phyloP scores from a whole-genome alignment of 2,797 vertebrate species.

The Enteromius argenteus region DNA sequence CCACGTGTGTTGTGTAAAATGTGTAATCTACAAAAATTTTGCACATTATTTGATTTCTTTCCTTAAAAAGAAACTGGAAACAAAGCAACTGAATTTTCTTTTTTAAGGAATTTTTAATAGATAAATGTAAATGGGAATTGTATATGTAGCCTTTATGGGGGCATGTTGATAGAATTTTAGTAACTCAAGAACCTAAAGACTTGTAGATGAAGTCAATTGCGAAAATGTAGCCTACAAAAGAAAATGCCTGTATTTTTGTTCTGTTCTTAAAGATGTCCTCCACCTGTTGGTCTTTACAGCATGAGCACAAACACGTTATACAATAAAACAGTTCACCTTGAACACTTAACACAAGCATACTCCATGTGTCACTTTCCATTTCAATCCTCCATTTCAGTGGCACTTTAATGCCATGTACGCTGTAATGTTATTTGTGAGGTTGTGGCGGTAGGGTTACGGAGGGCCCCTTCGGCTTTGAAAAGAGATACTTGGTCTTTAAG shows the following conservation, averaged over 20 bases:
- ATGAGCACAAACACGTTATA: neutral
- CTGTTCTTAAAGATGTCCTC: neutral
- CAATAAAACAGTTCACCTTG: neutral
- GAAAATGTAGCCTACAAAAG: neutral
- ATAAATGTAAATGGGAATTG: neutral
- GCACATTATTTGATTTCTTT: neutral
- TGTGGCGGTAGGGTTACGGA: conserved; percentile 52
- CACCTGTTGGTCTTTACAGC: conserved; percentile 8
- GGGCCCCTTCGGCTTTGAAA: conserved; percentile 78
- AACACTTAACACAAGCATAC: conserved; percentile 1
- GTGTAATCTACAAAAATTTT: neutral
- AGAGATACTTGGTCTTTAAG: conserved; percentile 76
- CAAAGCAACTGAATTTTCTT: neutral
- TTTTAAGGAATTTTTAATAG: neutral
- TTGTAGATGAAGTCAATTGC: neutral
- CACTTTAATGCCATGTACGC: conserved; percentile 64
- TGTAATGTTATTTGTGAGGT: conserved; percentile 50
- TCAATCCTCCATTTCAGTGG: conserved; percentile 54
- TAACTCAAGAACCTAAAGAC: neutral
- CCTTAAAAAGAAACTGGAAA: neutral
- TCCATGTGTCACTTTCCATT: conserved; percentile 15
- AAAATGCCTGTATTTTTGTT: neutral
- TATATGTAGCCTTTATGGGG: neutral
- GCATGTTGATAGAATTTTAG: neutral
- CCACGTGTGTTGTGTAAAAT: neutral